A percentile compares a stretch with the other conserved stretches of the same genome.
Conservation (phyloP, 2,113 vertebrate genomes). For the Piaya cayana region DNA sequence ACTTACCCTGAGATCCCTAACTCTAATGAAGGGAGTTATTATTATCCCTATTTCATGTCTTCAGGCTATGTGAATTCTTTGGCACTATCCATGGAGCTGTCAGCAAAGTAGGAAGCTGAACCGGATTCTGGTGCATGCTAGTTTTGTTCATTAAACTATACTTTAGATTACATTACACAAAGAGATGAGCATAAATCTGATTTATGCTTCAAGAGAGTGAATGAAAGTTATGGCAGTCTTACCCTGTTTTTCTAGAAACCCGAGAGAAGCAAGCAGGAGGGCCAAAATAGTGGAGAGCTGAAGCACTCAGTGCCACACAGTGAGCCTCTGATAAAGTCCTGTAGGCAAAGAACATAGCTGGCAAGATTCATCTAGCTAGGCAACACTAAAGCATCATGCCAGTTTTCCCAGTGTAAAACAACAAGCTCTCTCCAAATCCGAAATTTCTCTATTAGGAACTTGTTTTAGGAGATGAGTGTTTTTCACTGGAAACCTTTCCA, state of each 20-base stretch:
- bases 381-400: neutral
- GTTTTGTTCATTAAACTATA: neutral
- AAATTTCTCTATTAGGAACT: neutral
- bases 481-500: neutral
- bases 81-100: neutral
- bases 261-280: neutral
- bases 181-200: neutral
- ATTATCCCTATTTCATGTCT: neutral
- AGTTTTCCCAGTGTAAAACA: neutral
- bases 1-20: neutral
- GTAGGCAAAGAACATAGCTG: neutral
- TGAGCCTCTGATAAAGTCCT: neutral
- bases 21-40: neutral
- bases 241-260: neutral
- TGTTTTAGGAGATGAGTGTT: neutral
- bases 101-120: neutral
- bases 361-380: neutral
- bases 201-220: neutral
- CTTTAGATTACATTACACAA: neutral
- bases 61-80: neutral
- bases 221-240: neutral
- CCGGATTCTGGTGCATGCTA: neutral
- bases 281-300: neutral
- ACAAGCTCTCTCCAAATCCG: neutral
- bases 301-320: neutral